Conservation (phyloP, 2,113 vertebrate genomes). For the Chinchilla lanigera region DNA sequence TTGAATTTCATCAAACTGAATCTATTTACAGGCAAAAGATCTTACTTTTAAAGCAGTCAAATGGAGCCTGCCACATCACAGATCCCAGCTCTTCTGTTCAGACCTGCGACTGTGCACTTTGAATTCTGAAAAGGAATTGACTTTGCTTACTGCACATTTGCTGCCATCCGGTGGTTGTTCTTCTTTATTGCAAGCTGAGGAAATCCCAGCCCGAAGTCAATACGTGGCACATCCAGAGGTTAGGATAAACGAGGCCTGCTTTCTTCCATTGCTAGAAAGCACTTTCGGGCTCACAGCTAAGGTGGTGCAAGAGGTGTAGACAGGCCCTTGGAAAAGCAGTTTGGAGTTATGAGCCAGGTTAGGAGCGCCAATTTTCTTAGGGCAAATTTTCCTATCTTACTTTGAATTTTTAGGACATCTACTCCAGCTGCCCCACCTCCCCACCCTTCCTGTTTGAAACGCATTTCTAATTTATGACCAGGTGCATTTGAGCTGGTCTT, state of each 20-base stretch:
- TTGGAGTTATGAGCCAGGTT: not conserved
- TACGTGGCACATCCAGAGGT: not conserved
- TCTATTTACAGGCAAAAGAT: not conserved
- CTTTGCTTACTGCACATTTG: slow-evolving; percentile 42
- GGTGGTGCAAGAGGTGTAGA: not conserved
- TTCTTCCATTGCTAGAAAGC: not conserved
- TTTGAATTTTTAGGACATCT: not conserved
- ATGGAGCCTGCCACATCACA: not conserved
- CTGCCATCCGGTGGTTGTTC: slow-evolving; percentile 75
- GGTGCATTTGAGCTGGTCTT: not conserved
- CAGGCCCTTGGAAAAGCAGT: not conserved
- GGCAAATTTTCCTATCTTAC: not conserved
- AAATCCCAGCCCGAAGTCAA: not conserved
- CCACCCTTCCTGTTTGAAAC: not conserved
- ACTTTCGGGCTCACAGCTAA: not conserved
- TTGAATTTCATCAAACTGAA: not conserved
- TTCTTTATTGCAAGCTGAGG: not conserved
- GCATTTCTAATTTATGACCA: not conserved
- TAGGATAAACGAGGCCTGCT: not conserved
- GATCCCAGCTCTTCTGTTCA: not conserved
- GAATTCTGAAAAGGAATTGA: too few relatives aligned
- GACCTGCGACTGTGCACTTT: not conserved
- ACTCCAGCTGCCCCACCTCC: not conserved
- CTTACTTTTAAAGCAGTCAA: not conserved
- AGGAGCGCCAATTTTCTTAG: not conserved